Percentiles rank a stretch among this genome's conserved stretches.
phyloP scores from a whole-genome alignment of 1,140 invertebrate genomes.

The Mactra quadrangularis region DNA sequence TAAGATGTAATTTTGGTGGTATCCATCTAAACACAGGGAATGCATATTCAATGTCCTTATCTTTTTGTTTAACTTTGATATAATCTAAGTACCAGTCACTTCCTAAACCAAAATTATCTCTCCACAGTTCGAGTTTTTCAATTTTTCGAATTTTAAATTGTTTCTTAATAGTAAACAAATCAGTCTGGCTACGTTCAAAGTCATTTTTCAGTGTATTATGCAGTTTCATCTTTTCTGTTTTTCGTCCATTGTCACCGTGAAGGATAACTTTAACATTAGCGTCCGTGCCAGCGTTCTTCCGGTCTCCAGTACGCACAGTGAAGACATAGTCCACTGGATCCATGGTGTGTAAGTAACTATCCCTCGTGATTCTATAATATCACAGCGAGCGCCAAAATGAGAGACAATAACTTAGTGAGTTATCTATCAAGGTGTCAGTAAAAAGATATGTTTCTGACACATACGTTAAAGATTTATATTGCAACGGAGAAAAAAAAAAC shows the following conservation, averaged over 20 bases:
- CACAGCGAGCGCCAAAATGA: too few species aligned
- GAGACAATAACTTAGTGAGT: too few species aligned
- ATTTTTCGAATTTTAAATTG: slow-evolving; percentile 60
- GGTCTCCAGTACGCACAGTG: slow-evolving; percentile 60
- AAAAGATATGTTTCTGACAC: too few species aligned
- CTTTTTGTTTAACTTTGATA: slow-evolving; percentile 37
- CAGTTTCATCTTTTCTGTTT: slow-evolving; percentile 74
- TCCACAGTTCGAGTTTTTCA: slow-evolving; percentile 61
- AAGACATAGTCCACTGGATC: slow-evolving; percentile 64
- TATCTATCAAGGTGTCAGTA: too few species aligned
- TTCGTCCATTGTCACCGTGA: slow-evolving; percentile 74
- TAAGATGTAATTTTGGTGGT: slow-evolving; percentile 44
- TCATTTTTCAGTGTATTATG: slow-evolving; percentile 79
- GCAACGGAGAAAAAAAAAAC: too few species aligned
- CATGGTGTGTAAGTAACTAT: not conserved
- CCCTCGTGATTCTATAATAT: too few species aligned
- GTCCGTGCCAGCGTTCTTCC: slow-evolving; percentile 59
- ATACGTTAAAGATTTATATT: too few species aligned
- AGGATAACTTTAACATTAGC: slow-evolving; percentile 71
- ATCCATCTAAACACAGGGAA: slow-evolving; percentile 67
- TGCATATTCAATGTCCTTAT: slow-evolving; percentile 30
- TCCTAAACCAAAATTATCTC: slow-evolving; percentile 60
- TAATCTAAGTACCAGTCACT: slow-evolving; percentile 65
- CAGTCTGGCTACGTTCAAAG: slow-evolving; percentile 79
- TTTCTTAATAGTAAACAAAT: slow-evolving; percentile 72